Evolutionary conservation across 2,888 invertebrate genomes (phyloP).

Genomic region (Sinhomidia bicolor): DNA sequence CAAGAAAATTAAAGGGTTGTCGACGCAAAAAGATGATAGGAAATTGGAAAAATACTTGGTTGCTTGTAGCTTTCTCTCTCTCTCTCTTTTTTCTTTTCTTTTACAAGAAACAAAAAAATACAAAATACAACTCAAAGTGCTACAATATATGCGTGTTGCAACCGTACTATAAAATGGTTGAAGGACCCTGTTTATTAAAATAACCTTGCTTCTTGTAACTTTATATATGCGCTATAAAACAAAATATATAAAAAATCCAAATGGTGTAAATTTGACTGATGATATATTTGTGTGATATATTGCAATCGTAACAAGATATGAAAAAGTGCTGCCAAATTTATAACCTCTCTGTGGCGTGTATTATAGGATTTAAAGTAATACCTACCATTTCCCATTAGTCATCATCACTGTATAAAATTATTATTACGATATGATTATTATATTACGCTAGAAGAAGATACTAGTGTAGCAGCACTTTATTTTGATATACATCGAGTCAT

Average conservation of each 20-base stretch:
- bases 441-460: neutral
- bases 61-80: too few species aligned
- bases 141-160: too few species aligned
- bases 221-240: too few species aligned
- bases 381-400: neutral
- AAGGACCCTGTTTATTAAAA: neutral
- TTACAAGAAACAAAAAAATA: too few species aligned
- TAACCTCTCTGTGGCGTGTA: neutral
- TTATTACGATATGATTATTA: neutral
- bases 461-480: neutral
- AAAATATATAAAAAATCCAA: neutral
- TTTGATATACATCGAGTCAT: too few species aligned
- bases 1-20: neutral
- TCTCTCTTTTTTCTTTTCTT: too few species aligned
- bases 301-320: neutral
- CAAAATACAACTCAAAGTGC: too few species aligned
- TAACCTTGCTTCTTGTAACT: neutral
- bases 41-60: neutral
- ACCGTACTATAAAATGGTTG: too few species aligned
- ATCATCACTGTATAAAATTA: neutral
- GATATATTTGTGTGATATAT: neutral
- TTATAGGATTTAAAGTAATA: neutral
- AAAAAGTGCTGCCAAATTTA: conserved; percentile 1
- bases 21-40: neutral
- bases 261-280: neutral